Evolutionary conservation across 2,888 invertebrate genomes (phyloP).

Genomic region (Dugesia japonica): DNA sequence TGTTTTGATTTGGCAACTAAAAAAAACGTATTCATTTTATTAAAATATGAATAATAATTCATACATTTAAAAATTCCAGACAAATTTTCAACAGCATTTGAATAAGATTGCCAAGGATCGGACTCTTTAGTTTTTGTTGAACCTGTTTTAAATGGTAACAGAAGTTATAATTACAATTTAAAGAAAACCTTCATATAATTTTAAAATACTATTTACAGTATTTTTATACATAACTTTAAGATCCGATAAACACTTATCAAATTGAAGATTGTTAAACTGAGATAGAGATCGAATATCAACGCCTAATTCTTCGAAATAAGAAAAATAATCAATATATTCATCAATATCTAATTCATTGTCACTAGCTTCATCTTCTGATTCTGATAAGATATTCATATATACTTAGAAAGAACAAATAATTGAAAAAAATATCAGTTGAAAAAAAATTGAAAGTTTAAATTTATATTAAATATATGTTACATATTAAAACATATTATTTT

Average conservation of each 20-base stretch:
- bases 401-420: no score
- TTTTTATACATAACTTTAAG: neutral
- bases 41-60: neutral
- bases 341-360: conserved; percentile 3
- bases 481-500: neutral
- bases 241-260: neutral
- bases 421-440: no score
- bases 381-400: neutral
- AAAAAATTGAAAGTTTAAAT: neutral
- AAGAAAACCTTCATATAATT: neutral
- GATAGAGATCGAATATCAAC: neutral
- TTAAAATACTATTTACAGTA: conserved; percentile 20
- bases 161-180: neutral
- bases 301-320: conserved; percentile 1
- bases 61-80: neutral
- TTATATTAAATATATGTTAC: neutral
- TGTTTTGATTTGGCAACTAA: neutral
- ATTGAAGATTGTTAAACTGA: neutral
- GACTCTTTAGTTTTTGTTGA: neutral
- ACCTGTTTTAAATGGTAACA: neutral
- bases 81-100: conserved; percentile 10
- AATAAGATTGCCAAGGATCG: neutral
- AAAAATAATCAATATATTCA: conserved; percentile 11
- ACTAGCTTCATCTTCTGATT: conserved; percentile 8
- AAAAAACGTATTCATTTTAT: neutral